Evolutionary conservation across 2,797 vertebrate genomes (phyloP), one percentile per base, ranked within the genome.

Genomic region (Pseudochirops cupreus): DNA sequence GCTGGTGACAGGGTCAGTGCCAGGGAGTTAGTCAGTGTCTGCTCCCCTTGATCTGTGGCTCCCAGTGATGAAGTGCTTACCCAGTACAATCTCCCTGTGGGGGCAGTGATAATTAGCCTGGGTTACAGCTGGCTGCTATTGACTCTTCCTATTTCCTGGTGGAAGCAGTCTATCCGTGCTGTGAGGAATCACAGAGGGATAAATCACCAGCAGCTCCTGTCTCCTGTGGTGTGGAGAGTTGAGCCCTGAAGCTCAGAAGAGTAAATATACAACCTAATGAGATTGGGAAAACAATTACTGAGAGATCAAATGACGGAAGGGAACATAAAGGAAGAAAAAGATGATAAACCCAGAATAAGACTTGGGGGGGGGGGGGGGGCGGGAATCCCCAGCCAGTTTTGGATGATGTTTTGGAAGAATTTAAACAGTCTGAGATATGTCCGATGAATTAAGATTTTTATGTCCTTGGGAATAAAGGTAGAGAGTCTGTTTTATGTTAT

Each of bases 211-310:
- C 97, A 97, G 90, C 52, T 91, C 95, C 98, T 98, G 98, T 98
- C 98, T 98, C 98, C 74, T 98, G 97, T 95, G 92, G 96, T 90
- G 57, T 98, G 98, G 97, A 96, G 96, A 98, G 97, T 97, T 98
- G 98, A 98, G 96, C 97, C 98, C 98, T 97, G n/a, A 96, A 97
- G 98, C 98, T 98, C 98, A 96, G 97, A 98, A 98, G 98, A 99
- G 98, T 98, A 99, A 98, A 98, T 91, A 97, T 94, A 94, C 95
- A 97, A 93, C 94, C 97, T 98, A 97, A 97, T 98, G 98, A 99
- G 98, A 98, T 97, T 1, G 74, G 96, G 98, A 98, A 98, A 98
- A 96, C 96, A 98, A 97, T 97, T 98, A 97, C 96, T 98, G 98
- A 98, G 98, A 98, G 97, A 95, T 90, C 54, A 92, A 59, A 57